These are phyloP conservation scores for Solen grandis DNA, from an alignment of 1,140 invertebrate genomes.

Conservation along the genomic window DNA sequence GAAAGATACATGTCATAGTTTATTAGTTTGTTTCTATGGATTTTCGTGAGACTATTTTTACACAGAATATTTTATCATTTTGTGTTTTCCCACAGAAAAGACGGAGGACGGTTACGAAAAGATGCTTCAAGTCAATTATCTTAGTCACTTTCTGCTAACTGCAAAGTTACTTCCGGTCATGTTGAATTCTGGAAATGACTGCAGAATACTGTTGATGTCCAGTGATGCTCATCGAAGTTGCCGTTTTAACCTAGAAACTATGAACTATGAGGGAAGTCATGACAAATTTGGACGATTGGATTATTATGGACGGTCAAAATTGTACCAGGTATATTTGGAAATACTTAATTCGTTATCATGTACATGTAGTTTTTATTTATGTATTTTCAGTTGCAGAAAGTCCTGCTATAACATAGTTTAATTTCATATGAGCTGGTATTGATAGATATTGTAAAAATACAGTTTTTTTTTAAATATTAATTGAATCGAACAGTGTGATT, in stretches of 20 bases:
- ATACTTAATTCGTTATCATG: neutral
- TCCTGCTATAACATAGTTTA: no score
- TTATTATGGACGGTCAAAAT: constrained; percentile 39
- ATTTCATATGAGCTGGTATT: no score
- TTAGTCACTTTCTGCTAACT: constrained; percentile 49
- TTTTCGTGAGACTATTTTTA: no score
- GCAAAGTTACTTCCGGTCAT: constrained; percentile 54
- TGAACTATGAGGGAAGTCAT: constrained; percentile 32
- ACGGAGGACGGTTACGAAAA: constrained; percentile 52
- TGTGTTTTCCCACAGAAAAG: no score
- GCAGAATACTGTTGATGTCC: constrained; percentile 53
- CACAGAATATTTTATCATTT: no score
- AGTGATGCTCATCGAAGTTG: constrained; percentile 34
- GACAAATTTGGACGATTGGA: constrained; percentile 17
- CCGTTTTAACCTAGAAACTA: constrained; percentile 42
- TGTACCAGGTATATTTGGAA: constrained; percentile 43
- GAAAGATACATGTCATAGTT: no score
- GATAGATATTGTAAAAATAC: no score
- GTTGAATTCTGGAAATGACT: constrained; percentile 39
- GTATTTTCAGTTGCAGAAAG: no score
- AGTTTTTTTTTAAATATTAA: no score
- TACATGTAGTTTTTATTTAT: neutral
- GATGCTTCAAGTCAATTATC: constrained; percentile 54
- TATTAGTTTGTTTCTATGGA: no score
- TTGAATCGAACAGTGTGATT: no score